Conservation (phyloP, 2,888 invertebrate genomes). For the Latrodectus elegans region DNA sequence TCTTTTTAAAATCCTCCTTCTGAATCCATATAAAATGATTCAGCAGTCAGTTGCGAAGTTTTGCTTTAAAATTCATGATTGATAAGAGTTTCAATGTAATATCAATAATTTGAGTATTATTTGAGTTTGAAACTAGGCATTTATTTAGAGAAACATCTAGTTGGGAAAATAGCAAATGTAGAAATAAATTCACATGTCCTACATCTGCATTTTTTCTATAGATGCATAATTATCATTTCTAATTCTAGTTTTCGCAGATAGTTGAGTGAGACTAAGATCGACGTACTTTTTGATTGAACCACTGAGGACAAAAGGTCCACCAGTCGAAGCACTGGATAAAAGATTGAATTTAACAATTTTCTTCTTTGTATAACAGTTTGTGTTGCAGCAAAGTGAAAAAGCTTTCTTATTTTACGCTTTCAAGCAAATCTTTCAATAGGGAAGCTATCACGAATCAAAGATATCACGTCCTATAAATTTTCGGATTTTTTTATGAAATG, state of each 20-base stretch:
- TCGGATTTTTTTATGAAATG: neutral
- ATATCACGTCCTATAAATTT: neutral
- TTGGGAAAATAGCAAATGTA: constrained; percentile 19
- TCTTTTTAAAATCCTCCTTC: constrained; percentile 8
- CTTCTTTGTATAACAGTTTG: neutral
- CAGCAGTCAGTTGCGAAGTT: constrained; percentile 3
- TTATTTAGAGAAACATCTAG: too few relatives aligned
- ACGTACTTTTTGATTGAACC: neutral
- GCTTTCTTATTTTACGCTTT: neutral
- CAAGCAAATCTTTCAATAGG: neutral
- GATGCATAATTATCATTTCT: neutral
- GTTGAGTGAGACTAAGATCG: neutral
- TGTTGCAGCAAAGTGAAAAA: neutral
- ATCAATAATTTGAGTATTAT: constrained; percentile 11
- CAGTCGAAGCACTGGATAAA: neutral
- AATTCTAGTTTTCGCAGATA: neutral
- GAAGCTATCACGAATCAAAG: neutral
- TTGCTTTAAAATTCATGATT: constrained; percentile 3
- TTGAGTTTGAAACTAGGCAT: constrained; percentile 4
- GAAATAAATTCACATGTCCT: constrained; percentile 5
- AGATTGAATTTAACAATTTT: neutral
- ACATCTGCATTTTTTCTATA: neutral
- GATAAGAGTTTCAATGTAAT: neutral
- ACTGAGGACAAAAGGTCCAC: neutral
- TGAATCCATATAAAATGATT: neutral